Evolutionary conservation across 2,113 vertebrate genomes (phyloP).

Genomic region (Ochotona princeps): DNA sequence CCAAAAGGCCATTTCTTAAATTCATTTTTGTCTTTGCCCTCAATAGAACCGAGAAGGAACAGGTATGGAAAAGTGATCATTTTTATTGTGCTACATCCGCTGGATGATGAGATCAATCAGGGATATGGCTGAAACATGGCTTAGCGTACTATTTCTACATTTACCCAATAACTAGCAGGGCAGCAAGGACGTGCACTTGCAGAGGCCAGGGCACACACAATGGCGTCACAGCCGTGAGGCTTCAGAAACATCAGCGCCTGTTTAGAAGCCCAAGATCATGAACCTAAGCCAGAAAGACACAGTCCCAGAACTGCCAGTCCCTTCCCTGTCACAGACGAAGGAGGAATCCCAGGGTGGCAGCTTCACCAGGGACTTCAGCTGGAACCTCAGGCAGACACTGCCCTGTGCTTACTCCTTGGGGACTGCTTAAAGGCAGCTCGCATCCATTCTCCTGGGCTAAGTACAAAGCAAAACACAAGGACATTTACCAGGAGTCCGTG

Average conservation of each 20-base stretch:
- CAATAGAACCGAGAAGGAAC: neutral
- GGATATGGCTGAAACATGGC: neutral
- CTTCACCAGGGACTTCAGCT: neutral
- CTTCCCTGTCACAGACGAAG: neutral
- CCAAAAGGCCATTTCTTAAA: neutral
- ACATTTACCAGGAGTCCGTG: neutral
- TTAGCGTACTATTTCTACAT: neutral
- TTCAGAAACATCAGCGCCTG: neutral
- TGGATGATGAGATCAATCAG: neutral
- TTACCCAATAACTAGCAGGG: neutral
- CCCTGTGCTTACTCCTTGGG: neutral
- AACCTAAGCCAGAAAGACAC: neutral
- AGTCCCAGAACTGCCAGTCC: neutral
- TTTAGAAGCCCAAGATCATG: neutral
- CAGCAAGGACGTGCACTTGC: neutral
- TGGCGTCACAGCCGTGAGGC: neutral
- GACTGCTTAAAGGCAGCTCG: neutral
- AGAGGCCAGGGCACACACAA: neutral
- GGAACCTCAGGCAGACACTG: neutral
- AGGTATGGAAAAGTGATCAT: no score
- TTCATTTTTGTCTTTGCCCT: neutral
- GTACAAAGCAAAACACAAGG: neutral
- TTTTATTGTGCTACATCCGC: no score
- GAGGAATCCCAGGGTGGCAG: neutral
- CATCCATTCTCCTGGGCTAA: neutral